Conservation (phyloP, 1,140 invertebrate genomes). For the Plodia interpunctella region DNA sequence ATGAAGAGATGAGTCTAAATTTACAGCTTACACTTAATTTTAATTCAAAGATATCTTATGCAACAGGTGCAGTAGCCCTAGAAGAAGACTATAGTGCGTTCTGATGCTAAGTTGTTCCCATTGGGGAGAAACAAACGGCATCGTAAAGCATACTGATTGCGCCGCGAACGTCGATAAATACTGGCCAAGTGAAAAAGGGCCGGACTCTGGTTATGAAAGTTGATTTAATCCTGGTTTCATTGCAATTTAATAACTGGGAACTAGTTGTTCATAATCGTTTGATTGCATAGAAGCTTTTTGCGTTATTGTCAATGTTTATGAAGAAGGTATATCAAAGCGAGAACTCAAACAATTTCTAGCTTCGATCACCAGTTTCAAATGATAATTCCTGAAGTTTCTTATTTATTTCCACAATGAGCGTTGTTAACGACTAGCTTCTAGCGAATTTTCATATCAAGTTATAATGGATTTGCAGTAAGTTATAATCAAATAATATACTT, state of each 20-base stretch:
- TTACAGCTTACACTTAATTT: too few species aligned
- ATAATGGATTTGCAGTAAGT: too few species aligned
- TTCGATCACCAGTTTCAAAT: too few species aligned
- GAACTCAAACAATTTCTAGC: too few species aligned
- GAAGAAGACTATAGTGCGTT: constrained; percentile 25
- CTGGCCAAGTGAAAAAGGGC: constrained; percentile 29
- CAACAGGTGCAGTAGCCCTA: constrained; percentile 9
- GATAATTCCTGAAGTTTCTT: too few species aligned
- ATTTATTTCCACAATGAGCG: too few species aligned
- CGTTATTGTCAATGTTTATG: not conserved
- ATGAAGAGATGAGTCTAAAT: too few species aligned
- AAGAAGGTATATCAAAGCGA: not conserved
- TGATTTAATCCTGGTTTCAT: constrained; percentile 3
- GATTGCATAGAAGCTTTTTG: not conserved
- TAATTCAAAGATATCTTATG: not conserved
- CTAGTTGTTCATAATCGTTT: not conserved
- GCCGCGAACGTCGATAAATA: constrained; percentile 45
- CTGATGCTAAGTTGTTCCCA: constrained; percentile 32
- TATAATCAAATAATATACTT: too few species aligned
- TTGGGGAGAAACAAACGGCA: constrained; percentile 37
- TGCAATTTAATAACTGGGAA: constrained; percentile 4
- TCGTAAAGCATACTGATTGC: constrained; percentile 44
- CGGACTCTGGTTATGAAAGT: constrained; percentile 7
- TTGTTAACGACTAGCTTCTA: too few species aligned
- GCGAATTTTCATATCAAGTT: too few species aligned